Conservation (phyloP, 2,113 vertebrate genomes). For the Nothocercus julius region DNA sequence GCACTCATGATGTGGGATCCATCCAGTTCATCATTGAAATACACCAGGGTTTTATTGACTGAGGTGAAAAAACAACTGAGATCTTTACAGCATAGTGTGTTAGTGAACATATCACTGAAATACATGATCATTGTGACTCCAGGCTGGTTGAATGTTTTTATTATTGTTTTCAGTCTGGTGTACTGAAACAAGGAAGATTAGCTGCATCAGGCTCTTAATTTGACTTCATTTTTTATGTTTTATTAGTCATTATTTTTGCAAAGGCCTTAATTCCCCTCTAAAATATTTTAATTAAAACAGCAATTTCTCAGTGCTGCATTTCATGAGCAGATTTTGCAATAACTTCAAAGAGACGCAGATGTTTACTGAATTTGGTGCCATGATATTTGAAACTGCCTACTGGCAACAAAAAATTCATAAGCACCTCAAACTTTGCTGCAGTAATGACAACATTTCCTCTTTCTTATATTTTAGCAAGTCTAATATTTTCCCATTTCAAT, state of each 20-base stretch:
- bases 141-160: neutral
- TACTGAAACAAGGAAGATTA: constrained; percentile 21
- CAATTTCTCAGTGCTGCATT: neutral
- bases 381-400: constrained; percentile 27
- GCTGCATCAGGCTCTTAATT: neutral
- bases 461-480: constrained; percentile 47
- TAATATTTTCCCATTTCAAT: constrained; percentile 27
- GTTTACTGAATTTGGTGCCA: constrained; percentile 27
- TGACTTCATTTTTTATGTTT: neutral
- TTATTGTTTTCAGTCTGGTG: neutral
- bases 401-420: constrained; percentile 43
- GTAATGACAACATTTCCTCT: constrained; percentile 47
- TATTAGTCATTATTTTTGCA: constrained; percentile 35
- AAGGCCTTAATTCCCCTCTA: constrained; percentile 41
- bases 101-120: neutral
- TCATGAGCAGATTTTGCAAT: neutral
- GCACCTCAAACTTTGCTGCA: constrained; percentile 41
- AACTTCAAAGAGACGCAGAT: constrained; percentile 52
- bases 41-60: rapidly evolving
- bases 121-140: neutral
- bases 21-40: neutral
- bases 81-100: neutral
- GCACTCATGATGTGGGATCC: neutral
- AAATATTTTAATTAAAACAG: constrained; percentile 56
- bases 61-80: neutral